Evolutionary conservation across 2,113 vertebrate species (phyloP).

Genomic region (Ranitomeya imitator): DNA sequence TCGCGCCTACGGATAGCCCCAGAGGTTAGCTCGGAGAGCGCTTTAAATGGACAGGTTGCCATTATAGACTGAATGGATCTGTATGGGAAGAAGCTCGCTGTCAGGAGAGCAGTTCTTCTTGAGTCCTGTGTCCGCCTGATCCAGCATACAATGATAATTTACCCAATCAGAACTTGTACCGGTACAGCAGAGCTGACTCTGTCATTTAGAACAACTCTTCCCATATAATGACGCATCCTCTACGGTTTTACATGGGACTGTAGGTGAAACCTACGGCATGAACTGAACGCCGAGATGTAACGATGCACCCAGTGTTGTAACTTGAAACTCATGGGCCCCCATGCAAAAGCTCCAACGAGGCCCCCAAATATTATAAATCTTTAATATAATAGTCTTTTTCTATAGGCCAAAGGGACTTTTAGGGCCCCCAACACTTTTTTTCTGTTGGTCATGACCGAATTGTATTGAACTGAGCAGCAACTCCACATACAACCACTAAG

Average conservation of each 20-base stretch:
- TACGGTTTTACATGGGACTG: not conserved
- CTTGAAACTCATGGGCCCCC: too few species aligned
- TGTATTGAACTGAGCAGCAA: too few species aligned
- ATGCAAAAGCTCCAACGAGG: too few species aligned
- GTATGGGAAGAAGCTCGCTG: not conserved
- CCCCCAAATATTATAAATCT: too few species aligned
- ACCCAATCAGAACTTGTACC: not conserved
- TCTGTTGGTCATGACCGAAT: too few species aligned
- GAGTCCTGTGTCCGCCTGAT: not conserved
- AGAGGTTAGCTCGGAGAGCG: not conserved
- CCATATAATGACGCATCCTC: not conserved
- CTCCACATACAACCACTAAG: too few species aligned
- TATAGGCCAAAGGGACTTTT: too few species aligned
- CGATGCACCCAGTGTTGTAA: too few species aligned
- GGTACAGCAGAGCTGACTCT: not conserved
- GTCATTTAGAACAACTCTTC: not conserved
- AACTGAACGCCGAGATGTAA: not conserved
- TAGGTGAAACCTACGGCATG: not conserved
- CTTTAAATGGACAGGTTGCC: conserved; percentile 12
- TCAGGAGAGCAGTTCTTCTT: not conserved
- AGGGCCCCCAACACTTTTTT: too few species aligned
- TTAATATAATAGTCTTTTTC: too few species aligned
- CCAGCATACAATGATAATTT: not conserved
- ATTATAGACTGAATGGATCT: conserved; percentile 9
- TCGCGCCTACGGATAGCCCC: not conserved